phyloP scores from a whole-genome alignment of 2,113 vertebrate species.

The Scortum barcoo region DNA sequence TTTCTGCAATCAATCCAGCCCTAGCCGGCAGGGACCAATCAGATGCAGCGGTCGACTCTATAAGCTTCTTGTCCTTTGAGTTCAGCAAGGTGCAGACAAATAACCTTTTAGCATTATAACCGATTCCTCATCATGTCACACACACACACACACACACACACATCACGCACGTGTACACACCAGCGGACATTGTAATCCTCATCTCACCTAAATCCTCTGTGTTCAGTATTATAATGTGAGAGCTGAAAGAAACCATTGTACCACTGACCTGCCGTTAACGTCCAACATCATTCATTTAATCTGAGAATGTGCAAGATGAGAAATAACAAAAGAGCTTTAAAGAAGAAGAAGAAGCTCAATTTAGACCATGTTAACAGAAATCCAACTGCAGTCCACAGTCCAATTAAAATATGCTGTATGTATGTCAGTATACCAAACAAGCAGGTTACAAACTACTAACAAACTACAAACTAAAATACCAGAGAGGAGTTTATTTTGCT shows the following conservation, averaged over 20 bases:
- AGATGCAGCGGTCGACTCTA: background rate
- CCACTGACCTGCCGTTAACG: background rate
- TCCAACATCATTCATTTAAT: background rate
- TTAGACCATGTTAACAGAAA: background rate
- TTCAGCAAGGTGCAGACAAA: slow-evolving; percentile 33
- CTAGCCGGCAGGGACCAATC: slow-evolving; percentile 34
- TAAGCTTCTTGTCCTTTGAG: slow-evolving; percentile 63
- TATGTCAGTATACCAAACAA: background rate
- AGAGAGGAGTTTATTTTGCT: background rate
- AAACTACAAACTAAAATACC: background rate
- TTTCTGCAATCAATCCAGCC: slow-evolving; percentile 5
- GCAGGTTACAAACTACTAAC: background rate
- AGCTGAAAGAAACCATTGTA: background rate
- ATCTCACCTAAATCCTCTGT: slow-evolving; percentile 16
- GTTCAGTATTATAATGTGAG: background rate
- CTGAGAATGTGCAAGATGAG: background rate
- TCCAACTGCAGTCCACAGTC: background rate
- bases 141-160: slow-evolving; percentile 7
- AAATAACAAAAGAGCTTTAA: background rate
- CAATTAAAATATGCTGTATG: background rate
- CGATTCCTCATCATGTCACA: slow-evolving; percentile 27
- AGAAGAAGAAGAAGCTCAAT: background rate
- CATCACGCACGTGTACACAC: slow-evolving; percentile 1
- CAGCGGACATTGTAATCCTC: slow-evolving; percentile 32
- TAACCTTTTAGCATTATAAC: slow-evolving; percentile 47